A percentile compares a stretch with the other conserved stretches of the same genome.
Conservation (phyloP, 2,888 invertebrate species). For the Drosophila phalerata region DNA sequence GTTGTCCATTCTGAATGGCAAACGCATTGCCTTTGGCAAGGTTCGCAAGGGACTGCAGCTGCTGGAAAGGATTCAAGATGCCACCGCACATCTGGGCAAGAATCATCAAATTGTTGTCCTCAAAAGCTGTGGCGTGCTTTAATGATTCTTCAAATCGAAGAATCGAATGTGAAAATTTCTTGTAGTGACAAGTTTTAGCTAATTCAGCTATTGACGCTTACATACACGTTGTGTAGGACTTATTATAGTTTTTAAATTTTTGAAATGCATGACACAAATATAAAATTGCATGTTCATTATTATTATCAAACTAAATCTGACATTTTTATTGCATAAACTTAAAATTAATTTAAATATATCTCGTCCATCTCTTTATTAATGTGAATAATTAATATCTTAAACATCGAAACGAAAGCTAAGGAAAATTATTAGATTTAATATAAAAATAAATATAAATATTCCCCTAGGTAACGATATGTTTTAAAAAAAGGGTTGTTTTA, state of each 20-base stretch:
- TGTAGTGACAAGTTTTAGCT: neutral
- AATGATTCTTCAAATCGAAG: neutral
- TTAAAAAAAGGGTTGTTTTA: too few species aligned
- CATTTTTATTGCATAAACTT: neutral
- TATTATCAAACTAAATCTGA: neutral
- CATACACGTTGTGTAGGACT: neutral
- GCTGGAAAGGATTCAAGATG: conserved; percentile 75
- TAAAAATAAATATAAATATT: too few species aligned
- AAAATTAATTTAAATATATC: too few species aligned
- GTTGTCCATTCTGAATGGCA: conserved; percentile 81
- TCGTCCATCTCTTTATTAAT: too few species aligned
- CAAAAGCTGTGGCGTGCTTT: conserved; percentile 75
- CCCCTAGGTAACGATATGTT: too few species aligned
- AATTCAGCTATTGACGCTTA: neutral
- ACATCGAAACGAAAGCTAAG: too few species aligned
- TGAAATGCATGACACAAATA: conserved; percentile 4
- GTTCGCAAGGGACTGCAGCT: conserved; percentile 78
- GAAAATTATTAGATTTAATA: too few species aligned
- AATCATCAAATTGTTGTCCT: conserved; percentile 69
- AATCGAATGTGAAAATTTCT: conserved; percentile 15
- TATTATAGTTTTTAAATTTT: conserved; percentile 9
- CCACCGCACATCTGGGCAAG: conserved; percentile 66
- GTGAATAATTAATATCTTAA: too few species aligned
- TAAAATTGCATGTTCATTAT: conserved; percentile 37
- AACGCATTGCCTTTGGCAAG: conserved; percentile 83